These are phyloP conservation scores for Coelopa pilipes DNA, from an alignment of 2,888 invertebrate species.

Conservation along the genomic window DNA sequence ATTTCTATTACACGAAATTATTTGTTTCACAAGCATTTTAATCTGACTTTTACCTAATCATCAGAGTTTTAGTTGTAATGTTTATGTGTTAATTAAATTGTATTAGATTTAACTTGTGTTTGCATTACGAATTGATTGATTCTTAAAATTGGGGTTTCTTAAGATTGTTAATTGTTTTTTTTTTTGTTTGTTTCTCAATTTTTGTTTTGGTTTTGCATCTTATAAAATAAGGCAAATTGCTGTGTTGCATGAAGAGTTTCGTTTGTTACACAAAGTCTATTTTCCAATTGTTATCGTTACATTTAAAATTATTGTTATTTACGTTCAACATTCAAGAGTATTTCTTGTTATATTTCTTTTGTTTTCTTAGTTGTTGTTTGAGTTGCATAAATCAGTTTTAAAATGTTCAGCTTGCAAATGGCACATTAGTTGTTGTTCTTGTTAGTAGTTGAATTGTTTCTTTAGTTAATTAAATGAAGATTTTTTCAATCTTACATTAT, in stretches of 20 bases:
- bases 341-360: slow-evolving; percentile 12
- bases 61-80: background rate
- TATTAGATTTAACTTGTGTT: background rate
- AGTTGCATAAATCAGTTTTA: too few species aligned
- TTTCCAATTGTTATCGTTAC: slow-evolving; percentile 4
- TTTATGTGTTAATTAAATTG: background rate
- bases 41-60: background rate
- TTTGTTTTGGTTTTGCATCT: slow-evolving; percentile 26
- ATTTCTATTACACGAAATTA: background rate
- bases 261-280: slow-evolving; percentile 21
- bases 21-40: background rate
- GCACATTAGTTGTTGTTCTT: slow-evolving; percentile 30
- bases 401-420: slow-evolving; percentile 24
- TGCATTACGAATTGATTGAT: slow-evolving; percentile 18
- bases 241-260: slow-evolving; percentile 14
- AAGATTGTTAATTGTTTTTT: background rate
- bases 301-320: slow-evolving; percentile 6
- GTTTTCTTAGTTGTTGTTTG: background rate
- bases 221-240: slow-evolving; percentile 36
- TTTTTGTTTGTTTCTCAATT: slow-evolving; percentile 4
- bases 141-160: background rate
- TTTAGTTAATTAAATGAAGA: background rate
- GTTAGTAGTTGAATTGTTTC: slow-evolving; percentile 9
- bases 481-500: slow-evolving; percentile 7
- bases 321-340: background rate